phyloP scores from a whole-genome alignment of 2,888 invertebrate species.

The Cinara cedri region DNA sequence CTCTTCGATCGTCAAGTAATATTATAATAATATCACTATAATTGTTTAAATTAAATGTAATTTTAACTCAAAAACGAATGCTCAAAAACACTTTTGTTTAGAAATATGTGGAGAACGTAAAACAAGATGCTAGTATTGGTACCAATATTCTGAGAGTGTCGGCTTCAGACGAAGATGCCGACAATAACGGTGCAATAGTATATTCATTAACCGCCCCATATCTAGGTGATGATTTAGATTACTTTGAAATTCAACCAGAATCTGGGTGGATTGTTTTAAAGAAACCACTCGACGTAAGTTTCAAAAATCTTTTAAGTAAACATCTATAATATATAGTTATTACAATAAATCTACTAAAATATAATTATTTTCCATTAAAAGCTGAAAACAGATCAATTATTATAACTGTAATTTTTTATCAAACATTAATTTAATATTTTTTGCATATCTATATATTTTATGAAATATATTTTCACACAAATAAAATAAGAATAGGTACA shows the following conservation, averaged over 20 bases:
- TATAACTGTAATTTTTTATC: not conserved
- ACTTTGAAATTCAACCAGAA: constrained; percentile 95
- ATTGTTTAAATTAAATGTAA: not conserved
- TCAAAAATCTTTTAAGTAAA: constrained; percentile 59
- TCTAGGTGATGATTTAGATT: constrained; percentile 87
- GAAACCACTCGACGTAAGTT: constrained; percentile 96
- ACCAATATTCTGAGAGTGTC: constrained; percentile 93
- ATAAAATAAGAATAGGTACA: too few relatives aligned
- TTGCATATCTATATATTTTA: too few relatives aligned
- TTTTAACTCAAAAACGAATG: too few relatives aligned
- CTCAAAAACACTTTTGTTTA: constrained; percentile 64
- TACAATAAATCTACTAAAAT: not conserved
- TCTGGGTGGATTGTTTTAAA: constrained; percentile 96
- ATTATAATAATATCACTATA: not conserved
- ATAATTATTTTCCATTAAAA: not conserved
- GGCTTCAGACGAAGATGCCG: constrained; percentile 95
- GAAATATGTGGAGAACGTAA: constrained; percentile 97
- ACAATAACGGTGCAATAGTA: constrained; percentile 93
- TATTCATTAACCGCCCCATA: constrained; percentile 89
- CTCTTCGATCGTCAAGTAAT: constrained; percentile 91
- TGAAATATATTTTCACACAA: too few relatives aligned
- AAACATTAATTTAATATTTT: too few relatives aligned
- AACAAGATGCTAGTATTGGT: constrained; percentile 94
- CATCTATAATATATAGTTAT: not conserved
- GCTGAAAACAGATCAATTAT: constrained; percentile 8